Evolutionary conservation across 2,888 invertebrate species (phyloP).

Genomic region (Agriotes lineatus): DNA sequence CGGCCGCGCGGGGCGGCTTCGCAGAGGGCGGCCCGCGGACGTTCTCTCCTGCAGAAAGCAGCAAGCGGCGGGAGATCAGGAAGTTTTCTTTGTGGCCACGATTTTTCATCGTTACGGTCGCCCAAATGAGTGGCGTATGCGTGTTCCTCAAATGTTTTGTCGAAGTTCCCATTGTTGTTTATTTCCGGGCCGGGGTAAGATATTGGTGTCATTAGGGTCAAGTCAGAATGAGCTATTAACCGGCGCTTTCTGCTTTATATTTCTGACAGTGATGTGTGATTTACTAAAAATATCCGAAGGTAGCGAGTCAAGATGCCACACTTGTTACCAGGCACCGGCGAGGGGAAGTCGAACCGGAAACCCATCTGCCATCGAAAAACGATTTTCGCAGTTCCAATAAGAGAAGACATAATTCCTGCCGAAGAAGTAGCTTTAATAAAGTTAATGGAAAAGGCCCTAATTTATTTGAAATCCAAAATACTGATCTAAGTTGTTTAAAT

Average conservation of each 20-base stretch:
- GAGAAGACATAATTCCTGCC: too few species aligned
- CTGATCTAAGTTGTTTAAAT: too few species aligned
- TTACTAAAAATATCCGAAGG: background rate
- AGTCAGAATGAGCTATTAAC: slow-evolving; percentile 24
- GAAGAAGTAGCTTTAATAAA: too few species aligned
- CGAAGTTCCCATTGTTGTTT: slow-evolving; percentile 25
- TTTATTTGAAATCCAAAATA: too few species aligned
- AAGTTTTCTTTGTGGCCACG: slow-evolving; percentile 17
- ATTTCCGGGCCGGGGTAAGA: slow-evolving; percentile 16
- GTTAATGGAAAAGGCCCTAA: too few species aligned
- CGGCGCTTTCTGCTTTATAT: background rate
- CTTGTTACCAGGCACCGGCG: too few species aligned
- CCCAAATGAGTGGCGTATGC: slow-evolving; percentile 22
- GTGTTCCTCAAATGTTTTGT: slow-evolving; percentile 18
- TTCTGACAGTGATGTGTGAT: slow-evolving; percentile 7
- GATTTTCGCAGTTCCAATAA: too few species aligned
- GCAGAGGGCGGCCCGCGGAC: slow-evolving; percentile 4
- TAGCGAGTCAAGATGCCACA: too few species aligned
- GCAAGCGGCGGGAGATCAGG: slow-evolving; percentile 16
- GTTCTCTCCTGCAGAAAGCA: slow-evolving; percentile 11
- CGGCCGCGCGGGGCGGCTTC: too few species aligned
- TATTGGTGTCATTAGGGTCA: slow-evolving; percentile 26
- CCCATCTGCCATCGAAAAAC: too few species aligned
- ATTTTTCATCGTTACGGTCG: slow-evolving; percentile 32
- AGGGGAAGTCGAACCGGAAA: too few species aligned